These are phyloP conservation scores for Poeciliopsis retropinna DNA, from an alignment of 2,113 vertebrate genomes.

Conservation along the genomic window DNA sequence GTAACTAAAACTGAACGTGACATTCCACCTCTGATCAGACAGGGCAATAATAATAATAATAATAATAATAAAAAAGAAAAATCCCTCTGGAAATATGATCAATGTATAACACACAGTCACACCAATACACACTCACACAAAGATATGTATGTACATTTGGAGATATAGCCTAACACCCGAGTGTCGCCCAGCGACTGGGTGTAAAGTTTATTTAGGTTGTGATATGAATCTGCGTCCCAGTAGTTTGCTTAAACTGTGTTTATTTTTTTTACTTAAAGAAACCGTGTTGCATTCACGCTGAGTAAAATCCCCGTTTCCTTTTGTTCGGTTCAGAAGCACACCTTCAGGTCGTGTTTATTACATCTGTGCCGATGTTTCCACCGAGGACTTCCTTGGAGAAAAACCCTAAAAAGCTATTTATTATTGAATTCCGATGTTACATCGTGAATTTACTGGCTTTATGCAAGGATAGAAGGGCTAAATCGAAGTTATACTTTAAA, in stretches of 20 bases:
- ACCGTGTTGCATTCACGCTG: slow-evolving; percentile 45
- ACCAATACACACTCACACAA: slow-evolving; percentile 6
- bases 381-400: slow-evolving; percentile 9
- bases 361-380: not conserved
- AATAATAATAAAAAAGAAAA: not conserved
- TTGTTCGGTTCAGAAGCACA: slow-evolving; percentile 36
- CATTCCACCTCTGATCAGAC: slow-evolving; percentile 44
- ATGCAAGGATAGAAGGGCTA: not conserved
- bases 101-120: slow-evolving; percentile 23
- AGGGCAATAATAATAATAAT: not conserved
- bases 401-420: not conserved
- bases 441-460: not conserved
- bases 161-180: slow-evolving; percentile 52
- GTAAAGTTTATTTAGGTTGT: slow-evolving; percentile 30
- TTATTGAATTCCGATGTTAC: slow-evolving; percentile 30
- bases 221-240: slow-evolving; percentile 12
- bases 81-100: slow-evolving; percentile 51
- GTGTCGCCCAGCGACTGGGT: slow-evolving; percentile 74
- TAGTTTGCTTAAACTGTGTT: slow-evolving; percentile 14
- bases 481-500: not conserved
- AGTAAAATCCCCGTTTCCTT: slow-evolving; percentile 12
- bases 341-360: slow-evolving; percentile 18
- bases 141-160: slow-evolving; percentile 49
- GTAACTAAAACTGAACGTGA: slow-evolving; percentile 49
- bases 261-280: slow-evolving; percentile 13